Percentiles rank a stretch among this genome's conserved stretches.
Conservation (phyloP, 2,888 invertebrate species). For the Rhimphoctona megacephalus region DNA sequence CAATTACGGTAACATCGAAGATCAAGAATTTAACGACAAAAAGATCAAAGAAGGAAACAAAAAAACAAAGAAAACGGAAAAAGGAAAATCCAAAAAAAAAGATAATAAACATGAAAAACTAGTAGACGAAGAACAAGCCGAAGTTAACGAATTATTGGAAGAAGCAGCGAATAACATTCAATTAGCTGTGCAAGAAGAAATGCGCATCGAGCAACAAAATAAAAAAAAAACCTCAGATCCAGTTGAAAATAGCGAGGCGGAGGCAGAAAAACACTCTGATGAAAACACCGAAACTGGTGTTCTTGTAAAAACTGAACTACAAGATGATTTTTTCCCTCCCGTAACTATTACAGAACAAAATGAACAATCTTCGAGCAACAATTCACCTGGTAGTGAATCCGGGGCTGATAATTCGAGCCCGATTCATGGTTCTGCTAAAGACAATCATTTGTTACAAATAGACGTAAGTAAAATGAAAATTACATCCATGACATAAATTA, state of each 20-base stretch:
- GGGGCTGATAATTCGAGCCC: not conserved
- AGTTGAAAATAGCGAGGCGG: not conserved
- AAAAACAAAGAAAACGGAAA: not conserved
- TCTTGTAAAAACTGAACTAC: not conserved
- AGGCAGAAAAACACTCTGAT: not conserved
- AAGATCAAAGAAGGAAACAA: not conserved
- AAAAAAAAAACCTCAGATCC: not conserved
- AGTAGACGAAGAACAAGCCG: not conserved
- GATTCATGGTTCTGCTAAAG: not conserved
- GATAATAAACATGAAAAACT: not conserved
- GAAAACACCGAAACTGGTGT: not conserved
- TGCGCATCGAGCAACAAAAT: not conserved
- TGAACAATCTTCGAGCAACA: not conserved
- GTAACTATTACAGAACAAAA: not conserved
- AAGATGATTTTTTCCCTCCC: not conserved
- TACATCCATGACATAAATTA: not conserved
- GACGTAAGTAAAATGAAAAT: not conserved
- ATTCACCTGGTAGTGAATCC: not conserved
- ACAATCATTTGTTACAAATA: not conserved
- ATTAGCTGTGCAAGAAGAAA: not conserved
- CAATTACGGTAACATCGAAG: not conserved
- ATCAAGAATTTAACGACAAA: not conserved
- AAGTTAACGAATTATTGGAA: not conserved
- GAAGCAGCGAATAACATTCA: not conserved
- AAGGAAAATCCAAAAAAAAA: not conserved